Conservation (phyloP, 2,888 invertebrate species). For the Limnephilus rhombicus region DNA sequence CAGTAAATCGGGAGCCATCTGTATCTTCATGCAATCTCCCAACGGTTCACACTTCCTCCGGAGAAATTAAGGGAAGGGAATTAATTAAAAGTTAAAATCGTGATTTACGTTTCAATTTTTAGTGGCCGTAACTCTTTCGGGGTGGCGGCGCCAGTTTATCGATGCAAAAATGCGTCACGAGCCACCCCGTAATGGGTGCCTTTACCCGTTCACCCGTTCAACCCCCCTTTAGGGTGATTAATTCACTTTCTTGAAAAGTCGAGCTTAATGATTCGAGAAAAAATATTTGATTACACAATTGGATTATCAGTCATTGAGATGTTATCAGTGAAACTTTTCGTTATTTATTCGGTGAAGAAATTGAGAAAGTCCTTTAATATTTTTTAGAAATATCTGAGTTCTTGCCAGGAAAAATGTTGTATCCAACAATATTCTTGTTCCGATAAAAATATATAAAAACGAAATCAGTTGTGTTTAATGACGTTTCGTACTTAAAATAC, state of each 20-base stretch:
- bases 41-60: conserved; percentile 67
- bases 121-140: conserved; percentile 71
- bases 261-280: conserved; percentile 49
- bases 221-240: conserved; percentile 47
- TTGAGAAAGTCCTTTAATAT: not conserved
- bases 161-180: conserved; percentile 62
- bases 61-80: conserved; percentile 73
- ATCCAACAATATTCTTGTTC: no score
- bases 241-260: conserved; percentile 45
- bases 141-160: conserved; percentile 58
- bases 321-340: not conserved
- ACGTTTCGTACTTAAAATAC: no score
- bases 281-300: conserved; percentile 42
- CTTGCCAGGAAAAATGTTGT: no score
- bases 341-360: not conserved
- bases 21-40: not conserved
- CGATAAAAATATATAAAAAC: no score
- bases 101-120: conserved; percentile 79
- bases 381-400: no score
- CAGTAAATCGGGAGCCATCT: not conserved
- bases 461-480: no score
- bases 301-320: conserved; percentile 35
- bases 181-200: conserved; percentile 24
- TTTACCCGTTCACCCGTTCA: conserved; percentile 11
- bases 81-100: conserved; percentile 79